These are phyloP conservation scores for Pterostichus madidus DNA, from an alignment of 2,888 invertebrate species.

Conservation along the genomic window DNA sequence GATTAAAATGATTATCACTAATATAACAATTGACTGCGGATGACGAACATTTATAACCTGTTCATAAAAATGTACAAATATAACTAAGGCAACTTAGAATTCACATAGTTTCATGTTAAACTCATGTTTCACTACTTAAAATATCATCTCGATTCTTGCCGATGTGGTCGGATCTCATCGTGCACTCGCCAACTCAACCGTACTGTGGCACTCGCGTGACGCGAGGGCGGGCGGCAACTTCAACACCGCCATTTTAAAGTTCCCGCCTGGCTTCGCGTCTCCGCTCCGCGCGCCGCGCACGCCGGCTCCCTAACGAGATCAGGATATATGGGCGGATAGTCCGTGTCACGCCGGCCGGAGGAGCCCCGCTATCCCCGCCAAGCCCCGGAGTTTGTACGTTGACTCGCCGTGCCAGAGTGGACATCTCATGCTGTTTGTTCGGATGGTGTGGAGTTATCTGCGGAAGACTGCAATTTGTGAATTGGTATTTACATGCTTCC, in stretches of 20 bases:
- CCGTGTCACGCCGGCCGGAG: conserved; percentile 68
- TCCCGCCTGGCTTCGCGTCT: conserved; percentile 71
- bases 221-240: conserved; percentile 75
- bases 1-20: conserved; percentile 14
- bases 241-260: conserved; percentile 71
- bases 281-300: conserved; percentile 68
- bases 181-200: conserved; percentile 30
- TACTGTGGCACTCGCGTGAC: conserved; percentile 68
- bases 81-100: too few relatives aligned
- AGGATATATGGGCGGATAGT: conserved; percentile 75
- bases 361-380: conserved; percentile 62
- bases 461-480: conserved; percentile 44
- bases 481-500: conserved; percentile 51
- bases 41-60: background rate
- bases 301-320: conserved; percentile 73
- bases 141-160: background rate
- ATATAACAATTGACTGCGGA: conserved; percentile 8
- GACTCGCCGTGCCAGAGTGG: background rate
- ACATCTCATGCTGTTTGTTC: conserved; percentile 23
- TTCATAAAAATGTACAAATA: background rate
- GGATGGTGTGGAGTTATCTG: conserved; percentile 6
- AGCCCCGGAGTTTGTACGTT: background rate
- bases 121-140: too few relatives aligned
- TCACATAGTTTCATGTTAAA: too few relatives aligned
- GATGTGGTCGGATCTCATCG: conserved; percentile 40